Conservation (phyloP, 30 jellyfish, hydroid and myxozoan genomes). For the Rhopilema esculentum region DNA sequence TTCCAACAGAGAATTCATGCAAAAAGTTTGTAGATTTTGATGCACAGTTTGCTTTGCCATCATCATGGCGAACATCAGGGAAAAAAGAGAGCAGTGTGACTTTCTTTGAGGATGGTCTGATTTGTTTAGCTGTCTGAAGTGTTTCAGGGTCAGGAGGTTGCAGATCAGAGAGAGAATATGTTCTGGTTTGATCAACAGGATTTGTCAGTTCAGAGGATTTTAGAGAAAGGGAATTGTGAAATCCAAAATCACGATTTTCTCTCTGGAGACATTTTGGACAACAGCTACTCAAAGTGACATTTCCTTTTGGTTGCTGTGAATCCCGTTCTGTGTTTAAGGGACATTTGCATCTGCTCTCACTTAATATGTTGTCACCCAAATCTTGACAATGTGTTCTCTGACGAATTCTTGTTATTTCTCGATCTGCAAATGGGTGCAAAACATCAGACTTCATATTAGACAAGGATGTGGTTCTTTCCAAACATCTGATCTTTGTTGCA, state of each 20-base stretch:
- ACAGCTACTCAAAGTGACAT: not conserved
- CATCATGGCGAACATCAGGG: not conserved
- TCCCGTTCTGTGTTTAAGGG: not conserved
- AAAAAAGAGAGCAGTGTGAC: not conserved
- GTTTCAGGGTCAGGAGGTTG: not conserved
- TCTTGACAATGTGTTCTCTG: not conserved
- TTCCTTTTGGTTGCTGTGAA: no score
- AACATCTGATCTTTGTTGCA: slow-evolving; percentile 5
- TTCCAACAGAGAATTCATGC: not conserved
- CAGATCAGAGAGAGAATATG: not conserved
- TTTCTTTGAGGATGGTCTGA: not conserved
- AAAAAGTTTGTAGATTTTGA: not conserved
- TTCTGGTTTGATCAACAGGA: not conserved
- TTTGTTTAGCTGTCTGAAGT: not conserved
- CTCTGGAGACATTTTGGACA: not conserved
- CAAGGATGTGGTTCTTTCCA: not conserved
- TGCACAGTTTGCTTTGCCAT: not conserved
- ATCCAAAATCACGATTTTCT: not conserved
- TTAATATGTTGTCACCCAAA: not conserved
- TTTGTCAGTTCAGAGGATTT: not conserved
- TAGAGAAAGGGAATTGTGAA: not conserved
- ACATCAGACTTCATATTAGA: not conserved
- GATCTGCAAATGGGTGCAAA: slow-evolving; percentile 61
- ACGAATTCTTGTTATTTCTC: slow-evolving; percentile 49
- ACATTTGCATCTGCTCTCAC: not conserved